phyloP scores from a whole-genome alignment of 2,888 invertebrate species.

The Thalpophila matura region DNA sequence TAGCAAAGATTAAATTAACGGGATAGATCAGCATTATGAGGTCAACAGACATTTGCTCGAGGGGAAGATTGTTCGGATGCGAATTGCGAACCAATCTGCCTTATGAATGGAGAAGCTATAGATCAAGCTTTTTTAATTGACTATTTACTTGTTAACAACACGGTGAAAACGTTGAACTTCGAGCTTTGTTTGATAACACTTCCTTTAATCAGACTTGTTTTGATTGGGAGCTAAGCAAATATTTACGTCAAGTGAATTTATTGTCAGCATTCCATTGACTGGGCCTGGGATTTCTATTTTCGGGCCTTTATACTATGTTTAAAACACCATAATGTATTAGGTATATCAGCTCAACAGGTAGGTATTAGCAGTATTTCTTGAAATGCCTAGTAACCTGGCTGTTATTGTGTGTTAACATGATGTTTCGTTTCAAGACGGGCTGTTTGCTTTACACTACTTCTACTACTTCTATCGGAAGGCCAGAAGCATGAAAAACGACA shows the following conservation, averaged over 20 bases:
- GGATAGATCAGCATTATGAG: conserved; percentile 14
- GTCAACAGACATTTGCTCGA: conserved; percentile 22
- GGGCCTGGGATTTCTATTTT: neutral
- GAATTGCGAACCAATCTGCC: neutral
- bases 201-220: conserved; percentile 42
- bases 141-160: conserved; percentile 7
- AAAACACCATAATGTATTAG: neutral
- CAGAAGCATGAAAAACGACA: no score
- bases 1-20: no score
- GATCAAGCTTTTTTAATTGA: conserved; percentile 7
- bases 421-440: neutral
- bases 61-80: conserved; percentile 14
- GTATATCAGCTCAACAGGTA: conserved; percentile 37
- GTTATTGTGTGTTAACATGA: neutral
- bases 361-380: conserved; percentile 25
- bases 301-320: neutral
- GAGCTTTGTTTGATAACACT: conserved; percentile 47
- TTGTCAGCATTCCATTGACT: conserved; percentile 7
- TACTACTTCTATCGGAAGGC: no score
- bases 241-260: conserved; percentile 30
- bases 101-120: conserved; percentile 18
- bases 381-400: neutral
- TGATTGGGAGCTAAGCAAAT: conserved; percentile 41
- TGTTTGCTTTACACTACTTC: neutral
- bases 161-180: conserved; percentile 11